Evolutionary conservation across 2,888 invertebrate genomes (phyloP).

Genomic region (Empis livida): DNA sequence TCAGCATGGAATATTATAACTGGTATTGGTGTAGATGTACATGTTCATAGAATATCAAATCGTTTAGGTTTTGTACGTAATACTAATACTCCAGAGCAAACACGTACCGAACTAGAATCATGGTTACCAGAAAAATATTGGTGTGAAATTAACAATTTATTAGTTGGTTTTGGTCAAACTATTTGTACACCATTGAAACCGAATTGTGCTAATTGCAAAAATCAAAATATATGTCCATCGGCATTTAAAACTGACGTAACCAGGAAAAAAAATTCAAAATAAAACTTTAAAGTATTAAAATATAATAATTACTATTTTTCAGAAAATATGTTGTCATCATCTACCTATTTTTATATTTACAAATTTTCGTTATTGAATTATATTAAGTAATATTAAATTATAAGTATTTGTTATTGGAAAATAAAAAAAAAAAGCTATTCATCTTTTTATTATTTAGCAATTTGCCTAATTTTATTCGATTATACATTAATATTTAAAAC

Average conservation of each 20-base stretch:
- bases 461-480: too few species aligned
- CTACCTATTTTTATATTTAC: too few species aligned
- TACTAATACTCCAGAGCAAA: constrained; percentile 77
- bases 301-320: too few species aligned
- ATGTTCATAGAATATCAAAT: constrained; percentile 91
- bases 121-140: constrained; percentile 82
- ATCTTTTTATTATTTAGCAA: too few species aligned
- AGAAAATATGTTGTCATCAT: too few species aligned
- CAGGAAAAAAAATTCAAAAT: too few species aligned
- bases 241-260: background rate
- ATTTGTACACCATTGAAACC: constrained; percentile 75
- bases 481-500: too few species aligned
- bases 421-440: too few species aligned
- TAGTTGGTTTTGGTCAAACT: constrained; percentile 97
- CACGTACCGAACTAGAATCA: constrained; percentile 65
- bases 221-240: constrained; percentile 67
- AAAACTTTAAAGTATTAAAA: too few species aligned
- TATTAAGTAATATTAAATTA: too few species aligned
- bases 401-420: too few species aligned
- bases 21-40: constrained; percentile 83
- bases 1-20: constrained; percentile 77
- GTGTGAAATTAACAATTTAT: constrained; percentile 75
- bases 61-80: constrained; percentile 74
- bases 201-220: constrained; percentile 70
- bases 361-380: too few species aligned